Percentiles rank a stretch among this genome's conserved stretches.
Evolutionary conservation across 2,113 vertebrate genomes (phyloP).

Genomic region (Aspiorhynchus laticeps): DNA sequence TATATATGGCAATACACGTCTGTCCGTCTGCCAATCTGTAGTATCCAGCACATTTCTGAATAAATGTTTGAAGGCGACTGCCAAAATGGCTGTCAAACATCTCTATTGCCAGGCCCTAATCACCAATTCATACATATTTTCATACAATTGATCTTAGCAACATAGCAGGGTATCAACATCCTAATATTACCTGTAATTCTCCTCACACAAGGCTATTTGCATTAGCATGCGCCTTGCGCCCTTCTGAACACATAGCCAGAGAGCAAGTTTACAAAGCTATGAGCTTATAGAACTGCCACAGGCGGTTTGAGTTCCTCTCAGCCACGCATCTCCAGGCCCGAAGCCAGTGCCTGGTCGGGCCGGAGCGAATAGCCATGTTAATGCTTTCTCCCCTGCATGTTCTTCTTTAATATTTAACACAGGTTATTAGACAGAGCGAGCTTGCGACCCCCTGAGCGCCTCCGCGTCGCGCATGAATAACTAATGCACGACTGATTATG

Average conservation of each 20-base stretch:
- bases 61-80: conserved; percentile 17
- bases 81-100: neutral
- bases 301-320: conserved; percentile 24
- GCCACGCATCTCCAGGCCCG: conserved; percentile 35
- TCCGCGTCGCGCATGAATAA: conserved; percentile 80
- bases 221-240: conserved; percentile 1
- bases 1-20: conserved; percentile 13
- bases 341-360: conserved; percentile 66
- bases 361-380: conserved; percentile 67
- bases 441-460: conserved; percentile 76
- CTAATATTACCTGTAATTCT: neutral
- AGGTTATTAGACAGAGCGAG: conserved; percentile 82
- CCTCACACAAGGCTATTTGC: neutral
- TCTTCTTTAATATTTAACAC: conserved; percentile 83
- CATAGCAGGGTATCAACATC: neutral
- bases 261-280: conserved; percentile 21
- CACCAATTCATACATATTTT: neutral
- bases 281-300: conserved; percentile 3
- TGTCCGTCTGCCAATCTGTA: conserved; percentile 4
- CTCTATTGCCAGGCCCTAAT: neutral
- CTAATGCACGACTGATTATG: conserved; percentile 80
- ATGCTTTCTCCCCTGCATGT: conserved; percentile 72
- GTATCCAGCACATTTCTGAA: neutral
- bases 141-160: neutral
- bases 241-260: conserved; percentile 20